phyloP scores from a whole-genome alignment of 2,888 invertebrate species.

The Eristalis arbustorum region DNA sequence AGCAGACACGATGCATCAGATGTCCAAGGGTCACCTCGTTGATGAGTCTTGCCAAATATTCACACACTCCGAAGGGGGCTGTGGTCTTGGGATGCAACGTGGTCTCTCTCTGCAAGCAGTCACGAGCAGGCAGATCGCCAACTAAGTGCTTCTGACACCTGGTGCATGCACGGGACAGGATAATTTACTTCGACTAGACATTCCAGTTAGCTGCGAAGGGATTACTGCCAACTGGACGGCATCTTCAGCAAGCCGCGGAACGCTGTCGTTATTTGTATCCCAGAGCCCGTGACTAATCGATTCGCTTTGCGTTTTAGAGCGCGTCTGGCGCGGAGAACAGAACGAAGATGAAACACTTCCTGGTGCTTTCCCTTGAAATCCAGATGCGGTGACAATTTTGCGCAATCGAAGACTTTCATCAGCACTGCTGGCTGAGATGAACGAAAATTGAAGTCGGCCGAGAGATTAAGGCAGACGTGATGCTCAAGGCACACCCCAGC shows the following conservation, averaged over 20 bases:
- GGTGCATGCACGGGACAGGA: neutral
- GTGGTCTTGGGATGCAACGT: neutral
- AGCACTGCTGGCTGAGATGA: constrained; percentile 4
- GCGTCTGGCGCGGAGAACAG: neutral
- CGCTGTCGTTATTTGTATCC: neutral
- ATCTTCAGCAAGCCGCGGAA: neutral
- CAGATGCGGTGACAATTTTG: constrained; percentile 41
- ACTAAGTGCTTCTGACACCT: neutral
- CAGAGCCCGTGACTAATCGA: neutral
- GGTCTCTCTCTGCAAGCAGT: neutral
- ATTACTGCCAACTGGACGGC: neutral
- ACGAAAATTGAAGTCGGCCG: neutral
- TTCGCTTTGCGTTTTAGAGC: no score
- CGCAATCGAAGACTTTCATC: constrained; percentile 55
- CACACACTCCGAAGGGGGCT: neutral
- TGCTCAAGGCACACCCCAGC: neutral
- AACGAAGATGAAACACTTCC: neutral
- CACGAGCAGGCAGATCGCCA: neutral
- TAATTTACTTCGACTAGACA: neutral
- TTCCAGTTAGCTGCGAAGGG: neutral
- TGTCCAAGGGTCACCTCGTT: neutral
- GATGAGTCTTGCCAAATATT: neutral
- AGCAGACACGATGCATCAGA: neutral
- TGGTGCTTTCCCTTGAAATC: constrained; percentile 16
- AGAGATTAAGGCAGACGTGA: neutral